A percentile compares a stretch with the other conserved stretches of the same genome.
These are phyloP conservation scores for Nylanderia fulva DNA, from an alignment of 1,140 invertebrate genomes.

Conservation along the genomic window DNA sequence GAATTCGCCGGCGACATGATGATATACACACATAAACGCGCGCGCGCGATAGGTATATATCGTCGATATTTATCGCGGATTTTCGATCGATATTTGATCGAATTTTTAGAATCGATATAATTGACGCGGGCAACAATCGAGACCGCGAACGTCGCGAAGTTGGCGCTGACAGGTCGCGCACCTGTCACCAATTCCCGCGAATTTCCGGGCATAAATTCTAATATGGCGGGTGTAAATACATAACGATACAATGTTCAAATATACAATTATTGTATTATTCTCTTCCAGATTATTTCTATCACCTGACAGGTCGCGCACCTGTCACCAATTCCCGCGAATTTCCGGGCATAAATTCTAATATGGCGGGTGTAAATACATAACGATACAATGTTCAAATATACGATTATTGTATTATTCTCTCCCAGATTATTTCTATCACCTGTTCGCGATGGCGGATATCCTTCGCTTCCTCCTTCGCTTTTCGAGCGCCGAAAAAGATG, in stretches of 20 bases:
- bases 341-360: background rate
- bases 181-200: background rate
- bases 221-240: slow-evolving; percentile 1
- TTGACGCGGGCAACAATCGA: background rate
- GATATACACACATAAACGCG: too few species aligned
- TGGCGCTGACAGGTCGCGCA: background rate
- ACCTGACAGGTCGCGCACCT: background rate
- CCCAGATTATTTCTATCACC: too few species aligned
- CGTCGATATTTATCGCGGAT: too few species aligned
- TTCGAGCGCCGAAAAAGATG: slow-evolving; percentile 35
- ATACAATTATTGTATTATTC: too few species aligned
- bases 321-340: background rate
- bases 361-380: background rate
- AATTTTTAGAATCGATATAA: too few species aligned
- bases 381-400: too few species aligned
- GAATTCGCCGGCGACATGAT: background rate
- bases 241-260: too few species aligned
- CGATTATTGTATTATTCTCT: too few species aligned
- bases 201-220: background rate
- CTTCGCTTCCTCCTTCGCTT: too few species aligned
- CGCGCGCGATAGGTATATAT: background rate
- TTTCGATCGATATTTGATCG: too few species aligned
- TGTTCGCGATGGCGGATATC: too few species aligned
- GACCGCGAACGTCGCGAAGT: background rate
- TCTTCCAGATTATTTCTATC: too few species aligned